phyloP scores from a whole-genome alignment of 1,140 invertebrate species.

The Anastrepha obliqua region DNA sequence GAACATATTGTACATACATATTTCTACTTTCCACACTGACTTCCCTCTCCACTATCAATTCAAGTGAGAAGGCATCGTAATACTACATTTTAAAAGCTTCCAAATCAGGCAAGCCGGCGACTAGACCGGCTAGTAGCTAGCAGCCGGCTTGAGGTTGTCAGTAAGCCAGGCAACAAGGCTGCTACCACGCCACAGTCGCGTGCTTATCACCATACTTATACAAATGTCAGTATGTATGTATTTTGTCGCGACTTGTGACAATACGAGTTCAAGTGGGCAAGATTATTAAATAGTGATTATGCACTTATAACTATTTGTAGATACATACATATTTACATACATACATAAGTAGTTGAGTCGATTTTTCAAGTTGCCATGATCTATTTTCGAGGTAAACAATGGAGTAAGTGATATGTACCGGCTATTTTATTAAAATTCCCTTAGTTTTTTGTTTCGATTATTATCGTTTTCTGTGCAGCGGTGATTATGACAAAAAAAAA shows the following conservation, averaged over 20 bases:
- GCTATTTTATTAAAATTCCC: neutral
- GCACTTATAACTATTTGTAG: neutral
- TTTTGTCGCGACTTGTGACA: neutral
- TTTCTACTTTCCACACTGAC: neutral
- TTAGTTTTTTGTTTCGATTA: slow-evolving; percentile 6
- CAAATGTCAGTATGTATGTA: neutral
- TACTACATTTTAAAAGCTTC: neutral
- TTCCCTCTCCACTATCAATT: slow-evolving; percentile 19
- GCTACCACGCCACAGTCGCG: slow-evolving; percentile 17
- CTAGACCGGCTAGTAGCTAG: neutral
- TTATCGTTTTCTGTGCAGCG: neutral
- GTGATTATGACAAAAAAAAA: neutral
- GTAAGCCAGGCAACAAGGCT: neutral
- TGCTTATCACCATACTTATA: slow-evolving; percentile 6
- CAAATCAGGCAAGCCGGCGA: slow-evolving; percentile 19
- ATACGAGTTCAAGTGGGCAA: slow-evolving; percentile 1
- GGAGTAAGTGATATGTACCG: neutral
- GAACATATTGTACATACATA: neutral
- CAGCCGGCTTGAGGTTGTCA: slow-evolving; percentile 20
- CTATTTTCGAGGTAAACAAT: slow-evolving; percentile 25
- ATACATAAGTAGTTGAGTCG: no score
- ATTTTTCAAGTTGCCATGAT: neutral
- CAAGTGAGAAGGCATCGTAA: slow-evolving; percentile 16
- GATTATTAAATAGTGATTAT: slow-evolving; percentile 24
- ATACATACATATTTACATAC: no score